These are phyloP conservation scores for Macrosiphum euphorbiae DNA, from an alignment of 2,888 invertebrate genomes.

Conservation along the genomic window DNA sequence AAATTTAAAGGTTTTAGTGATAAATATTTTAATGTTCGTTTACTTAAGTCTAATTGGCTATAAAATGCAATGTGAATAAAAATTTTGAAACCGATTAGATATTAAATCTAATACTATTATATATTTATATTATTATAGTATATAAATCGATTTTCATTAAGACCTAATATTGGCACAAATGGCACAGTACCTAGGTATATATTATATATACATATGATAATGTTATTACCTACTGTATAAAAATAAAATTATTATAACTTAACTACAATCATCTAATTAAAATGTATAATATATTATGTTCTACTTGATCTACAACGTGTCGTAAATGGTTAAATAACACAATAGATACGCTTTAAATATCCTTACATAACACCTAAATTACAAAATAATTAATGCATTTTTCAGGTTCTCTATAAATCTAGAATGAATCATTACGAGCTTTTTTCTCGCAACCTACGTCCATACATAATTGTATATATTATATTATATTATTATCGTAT, in stretches of 20 bases:
- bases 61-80: background rate
- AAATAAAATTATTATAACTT: background rate
- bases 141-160: background rate
- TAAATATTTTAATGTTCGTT: conserved; percentile 30
- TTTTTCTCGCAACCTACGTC: background rate
- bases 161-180: background rate
- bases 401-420: background rate
- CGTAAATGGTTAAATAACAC: background rate
- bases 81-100: conserved; percentile 1
- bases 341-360: background rate
- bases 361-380: background rate
- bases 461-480: background rate
- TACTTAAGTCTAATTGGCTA: conserved; percentile 2
- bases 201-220: background rate
- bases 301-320: background rate
- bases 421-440: background rate
- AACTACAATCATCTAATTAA: background rate
- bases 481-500: too few relatives aligned
- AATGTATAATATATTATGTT: background rate
- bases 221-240: background rate
- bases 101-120: background rate
- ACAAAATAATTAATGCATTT: background rate
- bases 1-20: conserved; percentile 20
- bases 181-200: background rate
- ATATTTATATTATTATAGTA: background rate